Percentiles rank a stretch among this genome's conserved stretches.
phyloP scores from a whole-genome alignment of 2,888 invertebrate species.

The Beris morrisii region DNA sequence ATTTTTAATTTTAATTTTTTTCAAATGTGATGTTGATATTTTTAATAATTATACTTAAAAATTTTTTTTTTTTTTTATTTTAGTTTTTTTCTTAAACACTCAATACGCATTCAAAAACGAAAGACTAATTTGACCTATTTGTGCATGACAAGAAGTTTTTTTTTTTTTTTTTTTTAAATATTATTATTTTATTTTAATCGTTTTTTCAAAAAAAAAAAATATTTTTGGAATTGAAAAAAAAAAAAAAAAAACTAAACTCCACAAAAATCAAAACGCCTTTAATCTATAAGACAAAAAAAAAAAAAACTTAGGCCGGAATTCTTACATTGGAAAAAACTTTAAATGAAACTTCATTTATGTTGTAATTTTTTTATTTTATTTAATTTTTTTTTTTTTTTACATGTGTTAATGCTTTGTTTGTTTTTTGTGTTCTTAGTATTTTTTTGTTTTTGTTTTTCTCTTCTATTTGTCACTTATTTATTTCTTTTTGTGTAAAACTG shows the following conservation, averaged over 20 bases:
- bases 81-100: conserved; percentile 36
- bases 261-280: conserved; percentile 18
- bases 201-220: conserved; percentile 19
- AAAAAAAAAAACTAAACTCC: conserved; percentile 27
- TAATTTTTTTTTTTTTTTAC: no score
- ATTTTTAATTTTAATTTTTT: not conserved
- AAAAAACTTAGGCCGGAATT: no score
- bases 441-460: no score
- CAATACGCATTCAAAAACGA: conserved; percentile 23
- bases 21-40: conserved; percentile 42
- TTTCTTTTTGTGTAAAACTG: no score
- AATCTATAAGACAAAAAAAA: no score
- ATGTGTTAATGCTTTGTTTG: no score
- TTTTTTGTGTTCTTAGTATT: no score
- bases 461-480: no score
- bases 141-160: not conserved
- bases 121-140: conserved; percentile 3
- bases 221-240: no score
- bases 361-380: no score
- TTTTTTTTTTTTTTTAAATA: conserved; percentile 36
- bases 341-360: no score
- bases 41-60: conserved; percentile 24
- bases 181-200: conserved; percentile 40
- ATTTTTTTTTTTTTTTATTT: conserved; percentile 29
- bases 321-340: no score